Evolutionary conservation across 2,797 vertebrate species (phyloP).

Genomic region (Chrosomus eos): DNA sequence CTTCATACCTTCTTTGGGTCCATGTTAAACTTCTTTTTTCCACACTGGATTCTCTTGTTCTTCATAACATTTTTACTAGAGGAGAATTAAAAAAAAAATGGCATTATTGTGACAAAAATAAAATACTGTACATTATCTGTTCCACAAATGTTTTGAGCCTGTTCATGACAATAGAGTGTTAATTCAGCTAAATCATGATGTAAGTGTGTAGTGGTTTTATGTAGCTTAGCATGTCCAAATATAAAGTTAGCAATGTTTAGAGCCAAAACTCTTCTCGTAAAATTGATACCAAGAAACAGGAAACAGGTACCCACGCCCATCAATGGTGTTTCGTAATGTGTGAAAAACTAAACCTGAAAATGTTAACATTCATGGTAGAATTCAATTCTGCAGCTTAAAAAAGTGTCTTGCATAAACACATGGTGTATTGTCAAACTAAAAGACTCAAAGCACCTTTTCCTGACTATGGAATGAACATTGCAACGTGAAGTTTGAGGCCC

Average conservation of each 20-base stretch:
- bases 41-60: constrained; percentile 80
- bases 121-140: neutral
- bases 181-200: neutral
- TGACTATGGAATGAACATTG: neutral
- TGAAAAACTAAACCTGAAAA: neutral
- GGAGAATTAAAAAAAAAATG: constrained; percentile 33
- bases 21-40: constrained; percentile 97
- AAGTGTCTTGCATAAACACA: neutral
- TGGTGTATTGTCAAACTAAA: neutral
- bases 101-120: neutral
- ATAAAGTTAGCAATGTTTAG: neutral
- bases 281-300: constrained; percentile 45
- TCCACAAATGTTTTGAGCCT: neutral
- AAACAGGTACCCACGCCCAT: constrained; percentile 42
- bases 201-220: neutral
- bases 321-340: neutral
- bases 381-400: neutral
- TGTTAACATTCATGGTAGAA: neutral
- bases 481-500: neutral
- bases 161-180: neutral
- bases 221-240: neutral
- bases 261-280: constrained; percentile 40
- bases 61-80: constrained; percentile 80
- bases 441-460: neutral
- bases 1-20: constrained; percentile 82